phyloP scores from a whole-genome alignment of 2,797 vertebrate genomes.

The Sebastolobus alascanus region DNA sequence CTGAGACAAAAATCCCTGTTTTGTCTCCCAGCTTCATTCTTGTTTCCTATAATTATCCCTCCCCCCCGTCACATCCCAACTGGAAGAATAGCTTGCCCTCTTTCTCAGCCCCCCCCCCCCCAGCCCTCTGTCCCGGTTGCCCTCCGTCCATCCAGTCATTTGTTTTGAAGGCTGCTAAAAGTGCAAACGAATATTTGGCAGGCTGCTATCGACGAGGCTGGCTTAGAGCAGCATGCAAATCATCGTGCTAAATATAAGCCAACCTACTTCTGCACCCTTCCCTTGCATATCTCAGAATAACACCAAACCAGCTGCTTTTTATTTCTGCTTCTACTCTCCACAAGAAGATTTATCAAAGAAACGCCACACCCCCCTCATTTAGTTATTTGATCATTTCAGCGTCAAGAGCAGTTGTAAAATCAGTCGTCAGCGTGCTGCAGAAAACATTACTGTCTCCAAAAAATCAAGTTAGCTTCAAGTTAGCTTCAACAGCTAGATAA shows the following conservation, averaged over 20 bases:
- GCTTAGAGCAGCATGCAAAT: slow-evolving; percentile 57
- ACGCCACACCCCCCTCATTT: not conserved
- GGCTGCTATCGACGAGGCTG: slow-evolving; percentile 39
- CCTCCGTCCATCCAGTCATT: slow-evolving; percentile 24
- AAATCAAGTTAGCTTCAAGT: slow-evolving; percentile 3
- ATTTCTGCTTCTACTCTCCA: slow-evolving; percentile 51
- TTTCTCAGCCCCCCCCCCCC: slow-evolving; percentile 2
- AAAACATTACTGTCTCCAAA: not conserved
- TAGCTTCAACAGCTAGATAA: slow-evolving; percentile 28
- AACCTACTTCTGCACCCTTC: slow-evolving; percentile 70
- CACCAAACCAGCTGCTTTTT: slow-evolving; percentile 67
- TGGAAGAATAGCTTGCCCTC: slow-evolving; percentile 3
- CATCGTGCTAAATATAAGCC: slow-evolving; percentile 77
- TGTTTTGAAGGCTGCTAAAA: slow-evolving; percentile 40
- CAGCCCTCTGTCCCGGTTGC: slow-evolving; percentile 19
- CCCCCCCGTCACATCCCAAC: not conserved
- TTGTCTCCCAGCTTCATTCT: not conserved
- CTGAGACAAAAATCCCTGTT: not conserved
- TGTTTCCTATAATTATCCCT: not conserved
- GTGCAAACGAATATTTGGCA: slow-evolving; percentile 37
- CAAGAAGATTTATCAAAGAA: slow-evolving; percentile 41
- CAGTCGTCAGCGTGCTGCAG: not conserved
- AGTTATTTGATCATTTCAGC: slow-evolving; percentile 30
- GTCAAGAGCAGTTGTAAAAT: slow-evolving; percentile 11
- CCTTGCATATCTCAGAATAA: slow-evolving; percentile 63